These are phyloP conservation scores for Manis crassicaudata DNA, from an alignment of 2,797 vertebrate genomes.

Conservation along the genomic window DNA sequence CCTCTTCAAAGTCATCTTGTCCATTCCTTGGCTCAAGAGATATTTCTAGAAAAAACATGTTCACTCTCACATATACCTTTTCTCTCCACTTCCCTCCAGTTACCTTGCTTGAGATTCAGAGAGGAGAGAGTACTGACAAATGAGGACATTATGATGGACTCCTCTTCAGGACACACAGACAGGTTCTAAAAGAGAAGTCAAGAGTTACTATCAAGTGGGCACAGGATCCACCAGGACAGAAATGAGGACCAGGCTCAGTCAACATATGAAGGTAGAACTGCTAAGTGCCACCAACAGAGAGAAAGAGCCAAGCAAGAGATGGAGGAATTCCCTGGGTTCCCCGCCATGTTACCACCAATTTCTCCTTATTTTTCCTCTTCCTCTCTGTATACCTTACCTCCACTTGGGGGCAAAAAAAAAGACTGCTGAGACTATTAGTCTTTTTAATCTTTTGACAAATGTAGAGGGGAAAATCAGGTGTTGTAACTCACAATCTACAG, in stretches of 20 bases:
- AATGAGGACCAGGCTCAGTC: neutral
- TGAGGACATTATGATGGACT: slow-evolving; percentile 93
- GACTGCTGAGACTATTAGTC: neutral
- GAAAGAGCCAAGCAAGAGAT: neutral
- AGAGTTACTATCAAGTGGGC: neutral
- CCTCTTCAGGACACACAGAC: slow-evolving; percentile 95
- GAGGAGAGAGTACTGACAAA: slow-evolving; percentile 93
- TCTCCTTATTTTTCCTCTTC: slow-evolving; percentile 42
- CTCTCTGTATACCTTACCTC: neutral
- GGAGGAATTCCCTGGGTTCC: neutral
- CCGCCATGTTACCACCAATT: neutral
- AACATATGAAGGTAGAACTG: neutral
- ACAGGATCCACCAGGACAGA: neutral
- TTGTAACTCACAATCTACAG: neutral
- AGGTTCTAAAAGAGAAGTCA: slow-evolving; percentile 88
- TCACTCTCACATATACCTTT: neutral
- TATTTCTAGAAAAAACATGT: neutral
- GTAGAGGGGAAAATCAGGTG: neutral
- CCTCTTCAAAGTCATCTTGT: slow-evolving; percentile 26
- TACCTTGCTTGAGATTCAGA: slow-evolving; percentile 93
- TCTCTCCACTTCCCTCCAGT: neutral
- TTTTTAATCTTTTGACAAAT: neutral
- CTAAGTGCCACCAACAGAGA: neutral
- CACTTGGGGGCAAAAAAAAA: neutral
- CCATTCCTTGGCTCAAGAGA: neutral